Conservation (phyloP, 2,888 invertebrate species). For the Drosophila meridionalis region DNA sequence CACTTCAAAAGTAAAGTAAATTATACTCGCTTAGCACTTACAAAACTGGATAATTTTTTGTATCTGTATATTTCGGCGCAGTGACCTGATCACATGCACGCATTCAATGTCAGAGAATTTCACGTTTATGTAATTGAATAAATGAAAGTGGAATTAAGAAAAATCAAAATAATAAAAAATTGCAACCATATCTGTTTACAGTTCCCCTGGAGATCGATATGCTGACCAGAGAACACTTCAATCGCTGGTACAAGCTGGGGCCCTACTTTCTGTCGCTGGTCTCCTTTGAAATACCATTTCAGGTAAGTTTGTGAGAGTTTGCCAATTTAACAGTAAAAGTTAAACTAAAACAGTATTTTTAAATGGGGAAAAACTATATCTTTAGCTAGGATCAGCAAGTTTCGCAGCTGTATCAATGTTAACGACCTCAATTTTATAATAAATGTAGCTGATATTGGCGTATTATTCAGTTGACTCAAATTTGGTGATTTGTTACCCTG, state of each 20-base stretch:
- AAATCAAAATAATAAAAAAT: conserved; percentile 1
- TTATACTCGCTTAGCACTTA: background rate
- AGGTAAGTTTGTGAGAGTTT: conserved; percentile 85
- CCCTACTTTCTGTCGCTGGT: conserved; percentile 95
- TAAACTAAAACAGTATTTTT: no score
- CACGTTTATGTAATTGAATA: background rate
- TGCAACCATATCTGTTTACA: conserved; percentile 84
- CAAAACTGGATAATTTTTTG: conserved; percentile 6
- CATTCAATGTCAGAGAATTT: background rate
- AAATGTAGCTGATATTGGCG: background rate
- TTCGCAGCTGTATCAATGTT: background rate
- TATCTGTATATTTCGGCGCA: background rate
- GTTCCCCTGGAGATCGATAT: conserved; percentile 96
- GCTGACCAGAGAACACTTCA: conserved; percentile 94
- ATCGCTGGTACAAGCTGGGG: conserved; percentile 95
- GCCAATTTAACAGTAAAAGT: no score
- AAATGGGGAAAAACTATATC: no score
- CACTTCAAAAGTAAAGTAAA: background rate
- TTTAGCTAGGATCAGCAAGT: no score
- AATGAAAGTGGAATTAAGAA: background rate
- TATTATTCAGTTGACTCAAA: background rate
- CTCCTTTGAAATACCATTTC: conserved; percentile 95
- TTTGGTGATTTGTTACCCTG: no score
- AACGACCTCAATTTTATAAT: background rate
- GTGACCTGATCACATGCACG: background rate